Percentiles rank a stretch among this genome's conserved stretches.
These are phyloP conservation scores for Aspidapion aeneum DNA, from an alignment of 2,888 invertebrate genomes.

Conservation along the genomic window DNA sequence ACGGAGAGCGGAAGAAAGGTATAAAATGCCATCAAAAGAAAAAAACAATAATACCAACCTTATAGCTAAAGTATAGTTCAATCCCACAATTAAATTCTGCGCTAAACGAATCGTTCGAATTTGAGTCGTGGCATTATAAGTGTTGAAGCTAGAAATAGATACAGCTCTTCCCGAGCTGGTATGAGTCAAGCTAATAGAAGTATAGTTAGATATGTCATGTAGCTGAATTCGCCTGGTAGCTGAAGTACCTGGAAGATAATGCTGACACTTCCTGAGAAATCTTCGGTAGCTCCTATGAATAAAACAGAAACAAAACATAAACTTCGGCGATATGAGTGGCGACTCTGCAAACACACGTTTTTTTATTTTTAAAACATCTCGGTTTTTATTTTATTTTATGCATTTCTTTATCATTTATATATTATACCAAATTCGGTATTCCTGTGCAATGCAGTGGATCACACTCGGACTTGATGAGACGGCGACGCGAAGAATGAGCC, in stretches of 20 bases:
- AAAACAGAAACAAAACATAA: no score
- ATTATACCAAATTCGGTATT: no score
- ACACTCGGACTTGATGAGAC: no score
- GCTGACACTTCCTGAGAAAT: background rate
- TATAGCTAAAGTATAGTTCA: constrained; percentile 21
- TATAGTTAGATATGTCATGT: constrained; percentile 10
- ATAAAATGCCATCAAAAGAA: background rate
- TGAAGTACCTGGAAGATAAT: constrained; percentile 13
- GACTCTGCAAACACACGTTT: no score
- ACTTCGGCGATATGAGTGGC: no score
- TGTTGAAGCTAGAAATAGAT: background rate
- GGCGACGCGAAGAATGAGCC: no score
- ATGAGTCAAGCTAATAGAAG: no score
- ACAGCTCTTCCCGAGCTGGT: background rate
- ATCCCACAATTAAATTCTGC: constrained; percentile 8
- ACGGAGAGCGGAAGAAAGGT: no score
- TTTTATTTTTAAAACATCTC: no score
- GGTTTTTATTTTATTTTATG: no score
- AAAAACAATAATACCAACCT: constrained; percentile 1
- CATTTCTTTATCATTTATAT: no score
- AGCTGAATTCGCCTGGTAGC: background rate
- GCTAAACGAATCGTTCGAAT: constrained; percentile 21
- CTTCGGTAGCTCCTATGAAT: background rate
- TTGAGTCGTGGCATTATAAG: constrained; percentile 22
- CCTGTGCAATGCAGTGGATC: no score